These are phyloP conservation scores for Poeciliopsis gracilis DNA, from an alignment of 2,797 vertebrate genomes.

Conservation along the genomic window DNA sequence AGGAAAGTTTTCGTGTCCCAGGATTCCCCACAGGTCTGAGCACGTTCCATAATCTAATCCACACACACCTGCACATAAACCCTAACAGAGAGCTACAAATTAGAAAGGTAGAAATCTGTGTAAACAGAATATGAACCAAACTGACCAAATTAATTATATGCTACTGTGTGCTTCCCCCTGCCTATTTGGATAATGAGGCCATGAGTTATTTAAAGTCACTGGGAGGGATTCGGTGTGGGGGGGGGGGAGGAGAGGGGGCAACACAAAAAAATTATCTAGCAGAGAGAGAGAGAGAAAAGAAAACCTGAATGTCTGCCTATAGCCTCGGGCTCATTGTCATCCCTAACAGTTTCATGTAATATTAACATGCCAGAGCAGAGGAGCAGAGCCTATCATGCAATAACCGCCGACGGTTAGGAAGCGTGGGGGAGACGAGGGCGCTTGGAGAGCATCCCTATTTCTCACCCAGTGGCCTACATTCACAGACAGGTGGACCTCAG, in stretches of 20 bases:
- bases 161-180: constrained; percentile 49
- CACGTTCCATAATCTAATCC: neutral
- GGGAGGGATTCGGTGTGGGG: constrained; percentile 29
- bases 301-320: constrained; percentile 42
- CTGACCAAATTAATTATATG: constrained; percentile 61
- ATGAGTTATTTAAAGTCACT: constrained; percentile 76
- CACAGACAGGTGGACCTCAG: constrained; percentile 57
- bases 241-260: constrained; percentile 6
- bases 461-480: constrained; percentile 70
- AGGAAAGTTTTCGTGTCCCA: neutral
- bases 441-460: constrained; percentile 49
- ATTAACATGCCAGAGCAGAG: constrained; percentile 75
- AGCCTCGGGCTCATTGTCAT: constrained; percentile 72
- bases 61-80: neutral
- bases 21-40: neutral
- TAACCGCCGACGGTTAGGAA: constrained; percentile 57
- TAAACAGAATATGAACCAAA: constrained; percentile 55
- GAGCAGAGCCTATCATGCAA: constrained; percentile 60
- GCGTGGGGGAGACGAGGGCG: constrained; percentile 22
- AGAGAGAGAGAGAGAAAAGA: constrained; percentile 13
- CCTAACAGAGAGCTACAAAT: neutral
- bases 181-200: constrained; percentile 78
- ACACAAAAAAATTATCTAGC: constrained; percentile 47
- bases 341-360: constrained; percentile 78
- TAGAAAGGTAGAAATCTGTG: neutral